Evolutionary conservation across 53 echinoderm and acorn worm genomes (phyloP).

Genomic region (Astropecten irregularis): DNA sequence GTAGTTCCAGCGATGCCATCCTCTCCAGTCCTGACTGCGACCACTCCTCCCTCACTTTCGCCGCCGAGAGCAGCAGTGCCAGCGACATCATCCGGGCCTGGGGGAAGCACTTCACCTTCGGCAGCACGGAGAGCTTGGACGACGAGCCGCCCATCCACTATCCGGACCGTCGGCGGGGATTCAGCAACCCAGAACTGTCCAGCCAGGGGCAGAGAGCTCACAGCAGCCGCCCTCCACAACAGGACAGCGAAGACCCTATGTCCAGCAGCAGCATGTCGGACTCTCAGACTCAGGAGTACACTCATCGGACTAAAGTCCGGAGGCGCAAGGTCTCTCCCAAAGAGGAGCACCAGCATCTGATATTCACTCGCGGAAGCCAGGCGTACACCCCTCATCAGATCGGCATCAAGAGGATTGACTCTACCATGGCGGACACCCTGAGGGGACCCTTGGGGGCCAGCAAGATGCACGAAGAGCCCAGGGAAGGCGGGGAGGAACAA

Average conservation of each 20-base stretch:
- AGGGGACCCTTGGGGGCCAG: constrained; percentile 70
- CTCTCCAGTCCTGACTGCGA: constrained; percentile 77
- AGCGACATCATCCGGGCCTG: constrained; percentile 77
- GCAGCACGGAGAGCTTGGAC: constrained; percentile 80
- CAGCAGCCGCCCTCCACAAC: neutral
- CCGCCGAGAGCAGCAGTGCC: constrained; percentile 76
- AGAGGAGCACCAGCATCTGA: constrained; percentile 70
- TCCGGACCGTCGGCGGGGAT: constrained; percentile 38
- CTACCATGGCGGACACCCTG: constrained; percentile 68
- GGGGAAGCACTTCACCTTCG: constrained; percentile 82
- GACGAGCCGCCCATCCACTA: constrained; percentile 73
- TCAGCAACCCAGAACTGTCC: constrained; percentile 7
- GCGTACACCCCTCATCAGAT: constrained; percentile 89
- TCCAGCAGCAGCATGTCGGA: constrained; percentile 73
- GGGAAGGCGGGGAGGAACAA: neutral
- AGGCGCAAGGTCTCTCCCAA: constrained; percentile 48
- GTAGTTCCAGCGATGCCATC: constrained; percentile 80
- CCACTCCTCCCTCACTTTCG: constrained; percentile 66
- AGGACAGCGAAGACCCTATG: constrained; percentile 56
- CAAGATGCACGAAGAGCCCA: neutral
- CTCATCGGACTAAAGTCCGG: constrained; percentile 53
- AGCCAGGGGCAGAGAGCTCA: neutral
- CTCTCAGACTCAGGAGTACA: constrained; percentile 61
- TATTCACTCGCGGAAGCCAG: constrained; percentile 76
- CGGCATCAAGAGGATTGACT: constrained; percentile 77